phyloP scores from a whole-genome alignment of 2,797 vertebrate genomes.

The Urosaurus nigricauda region DNA sequence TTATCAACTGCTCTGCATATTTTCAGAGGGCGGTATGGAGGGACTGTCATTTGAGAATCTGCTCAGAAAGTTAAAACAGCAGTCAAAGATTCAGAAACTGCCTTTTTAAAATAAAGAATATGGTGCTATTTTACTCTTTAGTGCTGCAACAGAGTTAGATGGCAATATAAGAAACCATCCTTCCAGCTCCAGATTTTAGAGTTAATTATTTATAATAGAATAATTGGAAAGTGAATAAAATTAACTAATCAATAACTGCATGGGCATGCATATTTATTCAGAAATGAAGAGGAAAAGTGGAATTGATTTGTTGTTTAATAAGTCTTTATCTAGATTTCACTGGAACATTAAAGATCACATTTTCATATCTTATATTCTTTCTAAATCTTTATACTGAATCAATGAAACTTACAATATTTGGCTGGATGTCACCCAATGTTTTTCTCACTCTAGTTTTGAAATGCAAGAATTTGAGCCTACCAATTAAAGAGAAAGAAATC shows the following conservation, averaged over 20 bases:
- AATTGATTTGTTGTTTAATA: background rate
- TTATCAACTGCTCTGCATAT: background rate
- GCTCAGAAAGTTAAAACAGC: conserved; percentile 27
- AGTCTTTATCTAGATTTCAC: conserved; percentile 28
- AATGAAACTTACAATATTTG: conserved; percentile 4
- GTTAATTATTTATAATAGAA: conserved; percentile 2
- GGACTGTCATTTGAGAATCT: background rate
- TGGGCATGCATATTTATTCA: background rate
- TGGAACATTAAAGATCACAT: background rate
- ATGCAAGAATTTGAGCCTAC: background rate
- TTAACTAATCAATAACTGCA: background rate
- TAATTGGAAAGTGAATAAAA: conserved; percentile 50
- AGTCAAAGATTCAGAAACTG: conserved; percentile 26
- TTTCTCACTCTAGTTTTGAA: conserved; percentile 6
- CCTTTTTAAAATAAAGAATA: conserved; percentile 28
- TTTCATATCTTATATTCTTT: conserved; percentile 32
- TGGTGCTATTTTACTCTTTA: conserved; percentile 21
- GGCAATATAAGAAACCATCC: conserved; percentile 27
- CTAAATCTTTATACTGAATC: background rate
- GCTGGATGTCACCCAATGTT: conserved; percentile 21
- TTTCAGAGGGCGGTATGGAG: background rate
- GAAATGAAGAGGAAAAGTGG: conserved; percentile 9
- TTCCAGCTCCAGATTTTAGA: conserved; percentile 7
- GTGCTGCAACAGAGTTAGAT: conserved; percentile 40
- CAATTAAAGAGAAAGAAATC: background rate